phyloP scores from a whole-genome alignment of 2,888 invertebrate species.

The Spodoptera picta region DNA sequence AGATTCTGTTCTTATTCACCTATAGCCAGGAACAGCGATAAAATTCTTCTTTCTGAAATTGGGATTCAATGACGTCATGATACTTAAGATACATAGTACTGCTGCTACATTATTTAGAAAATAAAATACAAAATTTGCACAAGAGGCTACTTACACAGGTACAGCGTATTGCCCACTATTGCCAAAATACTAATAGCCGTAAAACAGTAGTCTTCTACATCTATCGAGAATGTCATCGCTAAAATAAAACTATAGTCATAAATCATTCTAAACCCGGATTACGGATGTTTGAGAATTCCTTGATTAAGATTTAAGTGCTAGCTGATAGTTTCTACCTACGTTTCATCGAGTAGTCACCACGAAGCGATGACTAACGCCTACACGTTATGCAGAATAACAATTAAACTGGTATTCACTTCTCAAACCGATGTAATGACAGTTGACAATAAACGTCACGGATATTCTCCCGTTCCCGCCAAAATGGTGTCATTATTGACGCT shows the following conservation, averaged over 20 bases:
- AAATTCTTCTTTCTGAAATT: no score
- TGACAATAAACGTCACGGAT: constrained; percentile 41
- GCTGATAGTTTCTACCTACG: constrained; percentile 6
- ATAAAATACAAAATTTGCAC: no score
- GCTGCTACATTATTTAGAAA: no score
- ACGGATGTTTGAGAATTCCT: constrained; percentile 19
- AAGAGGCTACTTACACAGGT: no score
- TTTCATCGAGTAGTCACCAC: constrained; percentile 20
- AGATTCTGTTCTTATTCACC: no score
- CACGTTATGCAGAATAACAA: constrained; percentile 21
- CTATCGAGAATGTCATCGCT: constrained; percentile 21
- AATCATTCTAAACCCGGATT: constrained; percentile 23
- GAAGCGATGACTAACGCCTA: constrained; percentile 28
- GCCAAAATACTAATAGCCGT: no score
- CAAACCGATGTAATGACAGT: constrained; percentile 26
- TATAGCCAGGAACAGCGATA: no score
- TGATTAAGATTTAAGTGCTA: constrained; percentile 22
- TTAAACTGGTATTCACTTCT: constrained; percentile 28
- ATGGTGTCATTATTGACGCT: constrained; percentile 60
- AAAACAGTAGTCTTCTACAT: no score
- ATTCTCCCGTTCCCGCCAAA: constrained; percentile 9
- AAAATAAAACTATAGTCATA: constrained; percentile 25
- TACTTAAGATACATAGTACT: no score
- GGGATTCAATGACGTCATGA: no score
- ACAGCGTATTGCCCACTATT: no score